These are phyloP conservation scores for Sisor rabdophorus DNA, from an alignment of 2,113 vertebrate species.

Conservation along the genomic window DNA sequence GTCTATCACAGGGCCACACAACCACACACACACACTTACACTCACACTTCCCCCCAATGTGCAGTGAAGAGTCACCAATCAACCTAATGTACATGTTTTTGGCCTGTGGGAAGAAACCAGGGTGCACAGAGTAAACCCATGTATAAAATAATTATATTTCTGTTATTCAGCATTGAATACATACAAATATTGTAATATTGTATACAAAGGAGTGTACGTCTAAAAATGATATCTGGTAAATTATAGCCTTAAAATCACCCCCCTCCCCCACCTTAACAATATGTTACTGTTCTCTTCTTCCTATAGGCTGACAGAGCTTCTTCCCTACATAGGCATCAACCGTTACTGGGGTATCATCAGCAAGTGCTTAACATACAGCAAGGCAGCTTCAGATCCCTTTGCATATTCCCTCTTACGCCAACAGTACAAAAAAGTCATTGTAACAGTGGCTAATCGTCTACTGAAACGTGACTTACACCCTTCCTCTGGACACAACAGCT, in stretches of 20 bases:
- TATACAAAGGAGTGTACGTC: background rate
- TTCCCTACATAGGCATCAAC: slow-evolving; percentile 77
- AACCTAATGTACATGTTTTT: too few relatives aligned
- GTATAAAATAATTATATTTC: too few relatives aligned
- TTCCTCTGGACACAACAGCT: slow-evolving; percentile 78
- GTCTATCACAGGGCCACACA: too few relatives aligned
- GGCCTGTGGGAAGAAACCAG: too few relatives aligned
- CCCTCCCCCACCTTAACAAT: too few relatives aligned
- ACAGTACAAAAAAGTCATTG: slow-evolving; percentile 79
- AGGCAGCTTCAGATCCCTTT: slow-evolving; percentile 78
- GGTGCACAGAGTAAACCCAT: too few relatives aligned
- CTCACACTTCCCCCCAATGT: too few relatives aligned
- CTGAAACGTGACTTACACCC: slow-evolving; percentile 79
- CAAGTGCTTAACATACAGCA: slow-evolving; percentile 84
- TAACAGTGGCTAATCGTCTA: slow-evolving; percentile 71
- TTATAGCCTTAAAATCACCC: background rate
- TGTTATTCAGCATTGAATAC: background rate
- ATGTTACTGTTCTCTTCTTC: slow-evolving; percentile 26
- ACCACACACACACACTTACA: too few relatives aligned
- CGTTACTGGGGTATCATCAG: slow-evolving; percentile 80
- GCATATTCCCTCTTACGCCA: slow-evolving; percentile 78
- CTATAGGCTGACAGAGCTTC: slow-evolving; percentile 76
- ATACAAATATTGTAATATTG: background rate
- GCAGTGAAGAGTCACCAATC: too few relatives aligned
- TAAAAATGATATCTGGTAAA: background rate